Percentiles rank a stretch among this genome's conserved stretches.
Evolutionary conservation across 1,140 invertebrate genomes (phyloP).

Genomic region (Lepidurus packardi): DNA sequence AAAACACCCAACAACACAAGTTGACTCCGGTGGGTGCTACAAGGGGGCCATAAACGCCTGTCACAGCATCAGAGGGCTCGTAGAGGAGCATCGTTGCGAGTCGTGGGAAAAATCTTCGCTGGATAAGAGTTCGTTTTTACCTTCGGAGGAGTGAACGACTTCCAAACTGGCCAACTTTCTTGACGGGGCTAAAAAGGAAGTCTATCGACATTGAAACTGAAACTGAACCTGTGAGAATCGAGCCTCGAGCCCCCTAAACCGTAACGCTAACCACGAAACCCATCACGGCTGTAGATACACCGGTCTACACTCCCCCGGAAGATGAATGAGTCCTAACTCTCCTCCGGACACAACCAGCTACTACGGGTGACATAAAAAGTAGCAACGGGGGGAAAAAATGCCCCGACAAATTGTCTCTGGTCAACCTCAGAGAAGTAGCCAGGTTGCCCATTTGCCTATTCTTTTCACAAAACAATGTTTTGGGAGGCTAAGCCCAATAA

Average conservation of each 20-base stretch:
- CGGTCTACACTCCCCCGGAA: neutral
- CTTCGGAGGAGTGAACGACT: neutral
- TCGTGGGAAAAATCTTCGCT: constrained; percentile 11
- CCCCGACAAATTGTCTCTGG: neutral
- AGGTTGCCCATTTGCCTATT: neutral
- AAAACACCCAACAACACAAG: constrained; percentile 21
- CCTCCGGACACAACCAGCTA: constrained; percentile 6
- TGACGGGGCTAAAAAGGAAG: neutral
- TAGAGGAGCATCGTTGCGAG: neutral
- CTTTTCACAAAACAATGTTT: neutral
- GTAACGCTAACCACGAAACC: neutral
- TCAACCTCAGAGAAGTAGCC: neutral
- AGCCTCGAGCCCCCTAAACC: neutral
- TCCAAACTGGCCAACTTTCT: neutral
- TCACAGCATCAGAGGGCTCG: constrained; percentile 11
- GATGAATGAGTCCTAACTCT: constrained; percentile 8
- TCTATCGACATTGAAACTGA: neutral
- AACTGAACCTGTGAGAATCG: neutral
- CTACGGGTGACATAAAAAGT: neutral
- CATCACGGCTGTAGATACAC: constrained; percentile 1
- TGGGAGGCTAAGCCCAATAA: constrained; percentile 14
- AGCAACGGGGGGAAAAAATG: neutral
- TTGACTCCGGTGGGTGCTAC: constrained; percentile 13
- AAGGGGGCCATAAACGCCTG: constrained; percentile 12
- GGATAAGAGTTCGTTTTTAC: neutral